Evolutionary conservation across 2,888 invertebrate genomes (phyloP), one percentile per base, ranked within the genome.

Genomic region (Smittia aterrima): DNA sequence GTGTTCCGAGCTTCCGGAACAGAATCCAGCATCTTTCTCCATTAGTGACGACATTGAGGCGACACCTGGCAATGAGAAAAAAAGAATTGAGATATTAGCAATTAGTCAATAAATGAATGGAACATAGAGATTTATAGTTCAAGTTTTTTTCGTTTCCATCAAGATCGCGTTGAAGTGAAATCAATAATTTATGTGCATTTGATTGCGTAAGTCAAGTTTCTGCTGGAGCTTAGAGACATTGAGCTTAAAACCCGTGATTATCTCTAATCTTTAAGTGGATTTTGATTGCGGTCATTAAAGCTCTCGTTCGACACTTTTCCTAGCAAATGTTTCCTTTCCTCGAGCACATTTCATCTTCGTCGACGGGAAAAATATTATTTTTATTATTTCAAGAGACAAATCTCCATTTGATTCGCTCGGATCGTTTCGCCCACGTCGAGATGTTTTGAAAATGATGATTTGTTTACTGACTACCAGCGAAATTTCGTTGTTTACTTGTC

Each of bases 11-110:
- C 83, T 82, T 1, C 89, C 90, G 0, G 90, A 90, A 76, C 90
- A 90, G 81, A 91, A 90, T 67, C 90, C 91, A 2, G 90, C 90
- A 79, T 91, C 91, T 74, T 82, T 81, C 77, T 83, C 83, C 54
- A 75, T 58, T 24, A 73, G 20, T 68, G 81, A 81, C 66, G 82
- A 82, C 76, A 80, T 80, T 74, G 81, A 81, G 58, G 80, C 41
- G 62, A 72, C 82, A 78, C 81, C 82, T 83, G 76, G 74, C 80
- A 81, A 64, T 24, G 76, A 67, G 75, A 70, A 75, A 77, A 54
- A 64, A 72, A 1, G 16, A 40, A 67, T 38, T 16, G 22, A 67
- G 38, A 20, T 41, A 20, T 67, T 62, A 64, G n/a, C n/a, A 68
- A 68, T 47, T 58, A 58, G 58, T 22, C 22, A 18, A 11, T n/a